Percentiles rank a stretch among this genome's conserved stretches.
These are phyloP conservation scores for Lophochroa leadbeateri DNA, from an alignment of 2,113 vertebrate species.

Conservation along the genomic window DNA sequence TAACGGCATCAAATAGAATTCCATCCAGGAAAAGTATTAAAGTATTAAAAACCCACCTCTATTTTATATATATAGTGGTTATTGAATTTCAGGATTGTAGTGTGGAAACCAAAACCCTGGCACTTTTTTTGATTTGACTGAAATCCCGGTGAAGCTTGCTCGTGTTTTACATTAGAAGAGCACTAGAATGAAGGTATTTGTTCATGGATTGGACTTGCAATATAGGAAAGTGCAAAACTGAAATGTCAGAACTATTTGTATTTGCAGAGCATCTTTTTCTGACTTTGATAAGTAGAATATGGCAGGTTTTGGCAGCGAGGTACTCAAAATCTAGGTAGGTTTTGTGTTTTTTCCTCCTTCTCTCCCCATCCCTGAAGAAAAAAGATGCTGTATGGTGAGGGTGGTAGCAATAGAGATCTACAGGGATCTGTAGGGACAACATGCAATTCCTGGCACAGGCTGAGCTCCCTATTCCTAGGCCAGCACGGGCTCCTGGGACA, in stretches of 20 bases:
- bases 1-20: slow-evolving; percentile 61
- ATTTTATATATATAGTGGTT: neutral
- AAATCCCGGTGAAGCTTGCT: slow-evolving; percentile 12
- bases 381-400: neutral
- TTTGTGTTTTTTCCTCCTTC: neutral
- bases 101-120: neutral
- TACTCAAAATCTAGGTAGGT: neutral
- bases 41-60: neutral
- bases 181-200: neutral
- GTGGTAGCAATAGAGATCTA: neutral
- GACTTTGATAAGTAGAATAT: neutral
- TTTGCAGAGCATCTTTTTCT: neutral
- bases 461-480: neutral
- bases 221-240: neutral
- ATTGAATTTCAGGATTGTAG: neutral
- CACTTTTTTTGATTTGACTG: neutral
- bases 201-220: neutral
- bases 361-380: neutral
- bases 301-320: neutral
- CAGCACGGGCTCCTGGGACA: neutral
- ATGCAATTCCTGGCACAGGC: neutral
- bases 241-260: neutral
- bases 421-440: neutral
- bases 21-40: slow-evolving; percentile 57
- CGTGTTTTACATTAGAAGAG: neutral